Evolutionary conservation across 2,113 vertebrate genomes (phyloP).

Genomic region (Saccopteryx bilineata): DNA sequence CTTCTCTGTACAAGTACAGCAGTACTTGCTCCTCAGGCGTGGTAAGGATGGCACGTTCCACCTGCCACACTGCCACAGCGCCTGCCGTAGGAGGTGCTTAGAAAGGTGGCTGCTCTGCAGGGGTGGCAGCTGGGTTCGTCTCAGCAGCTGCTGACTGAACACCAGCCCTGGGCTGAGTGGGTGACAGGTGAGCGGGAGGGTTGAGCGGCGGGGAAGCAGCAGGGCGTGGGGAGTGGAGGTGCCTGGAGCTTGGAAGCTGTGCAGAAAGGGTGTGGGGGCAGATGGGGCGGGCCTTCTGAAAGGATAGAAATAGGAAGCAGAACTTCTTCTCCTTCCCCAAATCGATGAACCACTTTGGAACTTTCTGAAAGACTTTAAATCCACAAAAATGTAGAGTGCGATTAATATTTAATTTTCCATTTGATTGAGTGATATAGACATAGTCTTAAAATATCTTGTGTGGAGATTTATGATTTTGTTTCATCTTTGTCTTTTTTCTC

Average conservation of each 20-base stretch:
- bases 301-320: neutral
- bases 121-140: neutral
- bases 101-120: neutral
- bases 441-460: constrained; percentile 53
- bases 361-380: constrained; percentile 49
- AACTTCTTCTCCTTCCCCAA: neutral
- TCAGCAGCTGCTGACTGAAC: neutral
- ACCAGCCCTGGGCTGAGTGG: neutral
- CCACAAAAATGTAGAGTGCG: constrained; percentile 34
- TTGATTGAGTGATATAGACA: constrained; percentile 58
- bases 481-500: constrained; percentile 60
- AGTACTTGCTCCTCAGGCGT: neutral
- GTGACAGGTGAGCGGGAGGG: neutral
- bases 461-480: constrained; percentile 50
- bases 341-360: neutral
- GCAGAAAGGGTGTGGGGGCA: neutral
- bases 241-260: neutral
- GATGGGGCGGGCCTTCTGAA: neutral
- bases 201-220: neutral
- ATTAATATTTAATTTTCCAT: constrained; percentile 66
- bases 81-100: neutral
- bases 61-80: neutral
- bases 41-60: neutral
- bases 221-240: neutral
- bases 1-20: neutral